A percentile compares a stretch with the other conserved stretches of the same genome.
Conservation (phyloP, 2,888 invertebrate species). For the Ichneumon xanthorius region DNA sequence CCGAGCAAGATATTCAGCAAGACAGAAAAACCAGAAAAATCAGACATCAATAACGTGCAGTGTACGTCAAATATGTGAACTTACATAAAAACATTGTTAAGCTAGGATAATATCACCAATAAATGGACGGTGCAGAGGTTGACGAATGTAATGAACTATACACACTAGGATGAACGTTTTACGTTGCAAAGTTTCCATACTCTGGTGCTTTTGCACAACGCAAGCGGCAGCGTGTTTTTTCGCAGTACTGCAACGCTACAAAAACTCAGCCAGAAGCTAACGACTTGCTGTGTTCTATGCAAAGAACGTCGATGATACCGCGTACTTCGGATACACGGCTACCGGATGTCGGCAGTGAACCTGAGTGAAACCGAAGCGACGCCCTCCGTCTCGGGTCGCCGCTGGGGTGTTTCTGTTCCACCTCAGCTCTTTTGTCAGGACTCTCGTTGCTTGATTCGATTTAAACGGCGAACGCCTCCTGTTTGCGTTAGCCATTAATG, state of each 20-base stretch:
- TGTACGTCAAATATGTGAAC: too few relatives aligned
- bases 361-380: constrained; percentile 67
- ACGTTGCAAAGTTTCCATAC: too few relatives aligned
- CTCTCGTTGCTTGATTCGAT: constrained; percentile 75
- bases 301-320: constrained; percentile 2
- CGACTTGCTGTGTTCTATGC: neutral
- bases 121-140: too few relatives aligned
- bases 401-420: constrained; percentile 32
- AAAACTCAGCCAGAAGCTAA: neutral
- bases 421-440: constrained; percentile 73
- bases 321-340: neutral
- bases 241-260: neutral
- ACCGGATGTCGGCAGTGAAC: constrained; percentile 52
- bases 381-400: constrained; percentile 71
- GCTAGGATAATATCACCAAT: too few relatives aligned
- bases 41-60: too few relatives aligned
- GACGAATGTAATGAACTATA: too few relatives aligned
- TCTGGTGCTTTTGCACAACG: too few relatives aligned
- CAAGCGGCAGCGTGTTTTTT: neutral
- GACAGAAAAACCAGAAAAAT: too few relatives aligned
- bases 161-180: neutral
- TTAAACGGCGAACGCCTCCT: constrained; percentile 75
- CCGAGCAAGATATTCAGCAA: too few relatives aligned
- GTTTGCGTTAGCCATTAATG: constrained; percentile 73
- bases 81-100: too few relatives aligned